phyloP scores from a whole-genome alignment of 2,113 vertebrate genomes.

The Elaphurus davidianus region DNA sequence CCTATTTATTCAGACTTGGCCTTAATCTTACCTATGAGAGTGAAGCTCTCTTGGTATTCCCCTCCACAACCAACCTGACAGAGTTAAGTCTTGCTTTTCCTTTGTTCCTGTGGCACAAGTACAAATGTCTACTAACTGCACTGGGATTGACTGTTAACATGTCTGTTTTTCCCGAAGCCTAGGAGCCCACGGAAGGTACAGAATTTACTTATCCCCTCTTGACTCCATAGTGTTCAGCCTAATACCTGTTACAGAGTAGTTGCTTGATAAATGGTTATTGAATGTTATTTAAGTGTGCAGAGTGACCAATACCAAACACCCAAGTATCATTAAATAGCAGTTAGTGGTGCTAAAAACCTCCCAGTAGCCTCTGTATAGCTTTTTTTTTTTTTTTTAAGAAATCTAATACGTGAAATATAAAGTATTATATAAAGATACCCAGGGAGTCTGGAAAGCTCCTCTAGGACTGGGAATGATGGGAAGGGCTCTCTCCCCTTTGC shows the following conservation, averaged over 20 bases:
- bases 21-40: background rate
- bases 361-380: background rate
- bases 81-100: background rate
- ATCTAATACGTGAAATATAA: background rate
- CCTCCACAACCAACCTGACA: background rate
- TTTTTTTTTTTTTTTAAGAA: background rate
- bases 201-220: background rate
- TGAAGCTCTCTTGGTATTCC: background rate
- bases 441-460: constrained; percentile 16
- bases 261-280: background rate
- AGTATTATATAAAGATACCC: background rate
- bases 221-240: constrained; percentile 16
- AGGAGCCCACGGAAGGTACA: background rate
- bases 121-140: constrained; percentile 4
- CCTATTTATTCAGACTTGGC: background rate
- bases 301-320: background rate
- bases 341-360: background rate
- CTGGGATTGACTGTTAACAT: background rate
- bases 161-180: background rate
- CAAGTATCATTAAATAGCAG: background rate
- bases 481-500: background rate
- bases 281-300: constrained; percentile 16
- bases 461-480: background rate
- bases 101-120: background rate
- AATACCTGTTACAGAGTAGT: background rate